Conservation (phyloP, 2,113 vertebrate species). For the Tor tambroides region DNA sequence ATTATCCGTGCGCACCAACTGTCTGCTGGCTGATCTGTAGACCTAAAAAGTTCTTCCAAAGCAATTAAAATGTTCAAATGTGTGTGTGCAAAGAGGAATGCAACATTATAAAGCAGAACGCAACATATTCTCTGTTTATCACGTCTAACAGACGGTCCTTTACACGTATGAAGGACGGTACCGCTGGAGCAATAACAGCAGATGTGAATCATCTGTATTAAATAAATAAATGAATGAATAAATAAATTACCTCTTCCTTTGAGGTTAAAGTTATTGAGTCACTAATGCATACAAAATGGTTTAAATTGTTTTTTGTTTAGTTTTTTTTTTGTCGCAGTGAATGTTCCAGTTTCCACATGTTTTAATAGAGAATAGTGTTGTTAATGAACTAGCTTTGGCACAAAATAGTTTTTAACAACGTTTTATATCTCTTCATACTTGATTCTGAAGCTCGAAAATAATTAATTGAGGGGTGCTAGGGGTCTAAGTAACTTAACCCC, state of each 20-base stretch:
- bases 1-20: constrained; percentile 56
- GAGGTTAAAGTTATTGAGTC: constrained; percentile 38
- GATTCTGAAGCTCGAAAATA: not conserved
- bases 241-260: constrained; percentile 32
- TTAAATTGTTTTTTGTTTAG: constrained; percentile 15
- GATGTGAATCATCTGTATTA: constrained; percentile 61
- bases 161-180: constrained; percentile 32
- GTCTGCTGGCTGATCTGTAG: constrained; percentile 69
- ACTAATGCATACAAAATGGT: constrained; percentile 24
- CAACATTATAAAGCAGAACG: constrained; percentile 13
- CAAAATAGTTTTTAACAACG: not conserved
- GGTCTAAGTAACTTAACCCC: not conserved
- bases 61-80: constrained; percentile 53
- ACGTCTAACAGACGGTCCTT: constrained; percentile 33
- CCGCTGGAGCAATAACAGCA: constrained; percentile 67
- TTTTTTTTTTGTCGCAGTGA: not conserved
- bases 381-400: constrained; percentile 1
- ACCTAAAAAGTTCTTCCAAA: constrained; percentile 64
- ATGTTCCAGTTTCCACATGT: not conserved
- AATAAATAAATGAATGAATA: constrained; percentile 36
- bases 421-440: not conserved
- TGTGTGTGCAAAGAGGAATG: not conserved
- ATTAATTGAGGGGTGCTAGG: not conserved
- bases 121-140: constrained; percentile 51
- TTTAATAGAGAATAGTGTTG: not conserved